phyloP scores from a whole-genome alignment of 64 coral and sea anemone species.

The Dendrophyllia cribrosa region DNA sequence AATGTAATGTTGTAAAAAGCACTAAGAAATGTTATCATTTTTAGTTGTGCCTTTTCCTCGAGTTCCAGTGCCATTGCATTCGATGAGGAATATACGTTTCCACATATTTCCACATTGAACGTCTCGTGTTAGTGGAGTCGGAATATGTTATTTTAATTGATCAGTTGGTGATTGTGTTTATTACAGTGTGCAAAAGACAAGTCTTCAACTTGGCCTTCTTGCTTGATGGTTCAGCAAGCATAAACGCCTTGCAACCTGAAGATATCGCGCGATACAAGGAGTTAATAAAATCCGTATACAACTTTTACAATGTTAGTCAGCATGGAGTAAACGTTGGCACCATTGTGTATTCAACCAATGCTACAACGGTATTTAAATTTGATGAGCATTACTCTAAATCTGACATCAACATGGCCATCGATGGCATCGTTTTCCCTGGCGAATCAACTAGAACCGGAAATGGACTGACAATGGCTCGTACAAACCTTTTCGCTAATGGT shows the following conservation, averaged over 20 bases:
- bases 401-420: constrained; percentile 32
- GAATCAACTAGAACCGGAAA: constrained; percentile 65
- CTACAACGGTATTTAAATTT: constrained; percentile 37
- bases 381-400: constrained; percentile 50
- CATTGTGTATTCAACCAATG: constrained; percentile 56
- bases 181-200: constrained; percentile 73
- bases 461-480: constrained; percentile 25
- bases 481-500: constrained; percentile 39
- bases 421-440: constrained; percentile 58
- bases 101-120: no score
- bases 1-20: background rate
- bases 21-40: background rate
- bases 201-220: constrained; percentile 71
- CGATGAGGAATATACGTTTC: no score
- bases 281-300: constrained; percentile 59
- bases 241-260: constrained; percentile 46
- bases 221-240: constrained; percentile 82
- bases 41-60: background rate
- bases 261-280: constrained; percentile 55
- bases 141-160: background rate
- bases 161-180: background rate
- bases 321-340: constrained; percentile 60
- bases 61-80: no score
- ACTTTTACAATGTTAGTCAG: constrained; percentile 51
- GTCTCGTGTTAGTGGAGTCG: no score